Conservation (phyloP, 2,113 vertebrate species). For the Prunella fulvescens region DNA sequence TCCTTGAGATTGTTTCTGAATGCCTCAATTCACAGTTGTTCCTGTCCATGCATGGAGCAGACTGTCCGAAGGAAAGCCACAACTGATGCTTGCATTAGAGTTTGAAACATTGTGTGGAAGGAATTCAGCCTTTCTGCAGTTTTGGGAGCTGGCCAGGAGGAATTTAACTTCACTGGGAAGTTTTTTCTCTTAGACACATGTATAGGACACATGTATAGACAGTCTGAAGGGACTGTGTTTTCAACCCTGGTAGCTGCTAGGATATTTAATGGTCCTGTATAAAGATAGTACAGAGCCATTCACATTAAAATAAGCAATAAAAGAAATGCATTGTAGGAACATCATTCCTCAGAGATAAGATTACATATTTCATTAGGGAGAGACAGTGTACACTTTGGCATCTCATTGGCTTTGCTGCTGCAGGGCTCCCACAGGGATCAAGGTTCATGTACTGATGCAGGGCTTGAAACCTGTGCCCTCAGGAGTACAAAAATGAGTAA, state of each 20-base stretch:
- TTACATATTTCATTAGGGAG: neutral
- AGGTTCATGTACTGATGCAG: neutral
- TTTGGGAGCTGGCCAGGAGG: rapidly evolving
- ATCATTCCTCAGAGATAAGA: neutral
- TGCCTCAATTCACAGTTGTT: neutral
- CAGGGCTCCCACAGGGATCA: neutral
- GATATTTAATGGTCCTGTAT: neutral
- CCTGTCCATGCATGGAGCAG: neutral
- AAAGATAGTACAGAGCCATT: neutral
- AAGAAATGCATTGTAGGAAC: neutral
- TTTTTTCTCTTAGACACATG: neutral
- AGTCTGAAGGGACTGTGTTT: neutral
- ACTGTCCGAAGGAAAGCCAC: neutral
- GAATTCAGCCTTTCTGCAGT: neutral
- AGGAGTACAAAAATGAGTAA: neutral
- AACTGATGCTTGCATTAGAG: neutral
- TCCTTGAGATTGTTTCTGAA: neutral
- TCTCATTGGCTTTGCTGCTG: rapidly evolving
- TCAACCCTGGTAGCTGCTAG: neutral
- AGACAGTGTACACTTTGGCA: neutral
- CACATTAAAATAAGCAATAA: neutral
- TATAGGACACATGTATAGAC: neutral
- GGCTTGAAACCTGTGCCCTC: neutral
- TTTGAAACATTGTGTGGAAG: neutral
- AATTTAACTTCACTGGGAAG: neutral